Evolutionary conservation across 2,888 invertebrate species (phyloP), one percentile per base, ranked within the genome.

Genomic region (Agelastica alni): DNA sequence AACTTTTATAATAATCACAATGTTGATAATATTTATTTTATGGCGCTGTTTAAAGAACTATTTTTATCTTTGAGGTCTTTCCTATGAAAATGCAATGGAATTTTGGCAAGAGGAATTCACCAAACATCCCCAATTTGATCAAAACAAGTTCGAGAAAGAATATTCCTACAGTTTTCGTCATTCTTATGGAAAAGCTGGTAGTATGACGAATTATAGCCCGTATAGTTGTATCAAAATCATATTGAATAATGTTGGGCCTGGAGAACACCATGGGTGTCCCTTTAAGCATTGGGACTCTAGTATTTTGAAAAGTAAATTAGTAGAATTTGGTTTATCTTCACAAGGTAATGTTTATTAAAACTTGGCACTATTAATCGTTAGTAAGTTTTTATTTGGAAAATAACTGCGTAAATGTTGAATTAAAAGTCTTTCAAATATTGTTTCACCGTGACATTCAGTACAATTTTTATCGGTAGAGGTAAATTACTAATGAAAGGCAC

Each of bases 181-280:
- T 77, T 89, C 88, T 73, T 99, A 93, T 79, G 99, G 99, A 16
- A 93, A 95, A 79, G 96, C 93, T 2, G 99, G 99, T 1, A 92
- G 89, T 64, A 86, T 91, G 74, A 85, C 85, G 2, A 90, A 91
- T 72, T 97, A 94, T 72, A 86, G 92, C 0, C 94, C 98, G 0
- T 91, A 89, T 68, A 93, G 93, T 67, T 99, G 99, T 76, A 80
- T 89, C 67, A 94, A 90, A 78, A 91, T 99, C 58, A 96, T 99
- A 53, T 87, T 82, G 68, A 81, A 82, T 0, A 80, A 78, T 66
- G 84, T 87, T 2, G 91, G 89, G 0, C 83, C 89, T 2, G 91
- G 90, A 2, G 94, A 95, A 66, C 85, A 85, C 62, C 94, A 96
- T 75, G 98, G 97, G 0, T 99, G 98, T 75, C 97, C 98, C 0